Conservation (phyloP, 2,113 vertebrate genomes). For the Halichoeres trimaculatus region DNA sequence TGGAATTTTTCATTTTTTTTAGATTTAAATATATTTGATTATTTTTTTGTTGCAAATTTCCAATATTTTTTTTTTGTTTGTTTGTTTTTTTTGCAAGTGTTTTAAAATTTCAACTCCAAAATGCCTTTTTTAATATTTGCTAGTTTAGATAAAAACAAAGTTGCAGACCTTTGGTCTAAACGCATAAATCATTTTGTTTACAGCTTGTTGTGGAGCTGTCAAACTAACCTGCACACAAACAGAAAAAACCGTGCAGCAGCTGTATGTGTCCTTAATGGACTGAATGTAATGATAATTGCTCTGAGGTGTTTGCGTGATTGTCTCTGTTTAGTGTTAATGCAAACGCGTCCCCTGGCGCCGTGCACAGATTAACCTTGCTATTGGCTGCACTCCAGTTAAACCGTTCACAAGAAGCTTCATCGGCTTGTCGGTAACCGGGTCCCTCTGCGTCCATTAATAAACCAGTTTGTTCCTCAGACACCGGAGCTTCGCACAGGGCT, state of each 20-base stretch:
- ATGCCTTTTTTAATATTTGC: too few relatives aligned
- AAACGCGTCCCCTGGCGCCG: conserved; percentile 18
- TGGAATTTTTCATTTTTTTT: too few relatives aligned
- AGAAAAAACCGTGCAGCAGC: not conserved
- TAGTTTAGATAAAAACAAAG: too few relatives aligned
- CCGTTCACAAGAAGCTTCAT: conserved; percentile 55
- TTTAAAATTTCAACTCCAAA: too few relatives aligned
- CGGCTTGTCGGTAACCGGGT: conserved; percentile 27
- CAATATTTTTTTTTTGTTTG: too few relatives aligned
- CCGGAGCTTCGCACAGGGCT: conserved; percentile 31
- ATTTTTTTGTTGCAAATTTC: too few relatives aligned
- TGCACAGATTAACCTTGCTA: conserved; percentile 34
- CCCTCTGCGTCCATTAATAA: conserved; percentile 57
- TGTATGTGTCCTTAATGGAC: not conserved
- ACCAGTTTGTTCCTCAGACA: conserved; percentile 42
- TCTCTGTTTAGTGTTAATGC: conserved; percentile 1
- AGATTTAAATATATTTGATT: too few relatives aligned
- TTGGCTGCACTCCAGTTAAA: conserved; percentile 36
- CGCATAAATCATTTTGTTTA: not conserved
- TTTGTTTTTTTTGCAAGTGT: too few relatives aligned
- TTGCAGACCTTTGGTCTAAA: too few relatives aligned
- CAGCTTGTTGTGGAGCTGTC: not conserved
- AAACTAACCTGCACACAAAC: not conserved
- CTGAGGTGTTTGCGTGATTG: not conserved
- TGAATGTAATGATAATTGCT: not conserved